Base-by-base conservation (phyloP, 1,140 invertebrate genomes). In the Archegozetes longisetosus region DNA sequence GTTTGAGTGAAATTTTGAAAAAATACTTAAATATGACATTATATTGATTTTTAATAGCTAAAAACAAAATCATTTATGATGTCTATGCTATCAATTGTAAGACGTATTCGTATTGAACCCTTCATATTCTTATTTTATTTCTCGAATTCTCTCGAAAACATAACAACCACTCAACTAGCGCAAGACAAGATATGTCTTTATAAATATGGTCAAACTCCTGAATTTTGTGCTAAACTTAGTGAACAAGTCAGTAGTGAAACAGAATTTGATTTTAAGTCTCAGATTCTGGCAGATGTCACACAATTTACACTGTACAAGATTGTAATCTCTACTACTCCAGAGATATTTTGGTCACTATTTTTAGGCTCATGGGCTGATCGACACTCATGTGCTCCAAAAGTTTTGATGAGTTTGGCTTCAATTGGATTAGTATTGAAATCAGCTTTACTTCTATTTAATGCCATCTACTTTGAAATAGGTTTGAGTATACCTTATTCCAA, bases 381-480 rank as follows among this genome's bases (percentile, higher is more conserved):
- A 2, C 55, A 57, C 28, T 12, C 17, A 49, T 47, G 28, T 23
- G 25, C 40, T 4, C 17, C 55, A 1, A 57, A 57, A 28, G 48
- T 24, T 14, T 25, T 57, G 2, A 17, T 57, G 14, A 20, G 55
- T 26, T 26, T 57, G 2, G 22, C 55, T 2, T 17, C 55, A 2
- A 27, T 57, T 25, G 29, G 26, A 25, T 14, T 14, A 12, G 28
- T 12, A 1, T 14, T 57, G 20, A 46, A 57, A 20, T 57, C 55
- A 4, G 22, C 28, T 9, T 28, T 48, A n/a, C 6, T 55, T 12
- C 26, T 55, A 6, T 12, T 29, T 46, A 29, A 26, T 55, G 53
- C 53, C 12, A 23, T 55, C n/a, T 55, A 55, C 24, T 55, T 55
- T 55, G 53, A 55, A n/a, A n/a, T n/a, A n/a, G n/a, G n/a, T 55